Percentiles rank a stretch among this genome's conserved stretches.
These are phyloP conservation scores for Cynocephalus volans DNA, from an alignment of 2,113 vertebrate genomes.

Conservation along the genomic window DNA sequence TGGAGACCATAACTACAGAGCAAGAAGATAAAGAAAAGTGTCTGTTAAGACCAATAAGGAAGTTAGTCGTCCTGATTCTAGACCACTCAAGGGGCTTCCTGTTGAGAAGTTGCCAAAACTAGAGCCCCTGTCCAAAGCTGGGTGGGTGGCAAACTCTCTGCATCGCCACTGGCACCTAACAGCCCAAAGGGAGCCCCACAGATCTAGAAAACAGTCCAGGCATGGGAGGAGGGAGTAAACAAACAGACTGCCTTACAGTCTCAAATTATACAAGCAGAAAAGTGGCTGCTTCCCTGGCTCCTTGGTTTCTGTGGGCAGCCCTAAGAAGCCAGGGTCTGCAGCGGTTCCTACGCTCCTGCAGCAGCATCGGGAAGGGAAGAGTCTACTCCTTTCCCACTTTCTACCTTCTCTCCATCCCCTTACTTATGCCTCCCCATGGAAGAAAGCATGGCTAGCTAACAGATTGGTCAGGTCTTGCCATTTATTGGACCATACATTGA, in stretches of 20 bases:
- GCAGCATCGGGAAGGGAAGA: neutral
- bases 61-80: too few relatives aligned
- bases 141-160: neutral
- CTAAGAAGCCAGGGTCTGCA: accelerated
- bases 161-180: too few relatives aligned
- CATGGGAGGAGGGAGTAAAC: neutral
- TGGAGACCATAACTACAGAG: neutral
- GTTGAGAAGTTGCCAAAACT: neutral
- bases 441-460: too few relatives aligned
- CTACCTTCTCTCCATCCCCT: neutral
- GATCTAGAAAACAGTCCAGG: neutral
- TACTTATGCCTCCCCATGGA: neutral
- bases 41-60: neutral
- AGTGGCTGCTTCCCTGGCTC: too few relatives aligned
- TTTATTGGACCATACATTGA: neutral
- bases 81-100: neutral
- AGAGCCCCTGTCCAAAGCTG: accelerated
- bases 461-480: neutral
- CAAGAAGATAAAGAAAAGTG: neutral
- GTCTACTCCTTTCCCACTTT: neutral
- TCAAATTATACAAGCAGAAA: neutral
- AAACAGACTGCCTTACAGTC: accelerated
- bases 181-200: accelerated
- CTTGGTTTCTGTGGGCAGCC: neutral
- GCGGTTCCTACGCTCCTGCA: accelerated